A percentile compares a stretch with the other conserved stretches of the same genome.
phyloP scores from a whole-genome alignment of 1,140 invertebrate genomes.

The Plectrocnemia conspersa region DNA sequence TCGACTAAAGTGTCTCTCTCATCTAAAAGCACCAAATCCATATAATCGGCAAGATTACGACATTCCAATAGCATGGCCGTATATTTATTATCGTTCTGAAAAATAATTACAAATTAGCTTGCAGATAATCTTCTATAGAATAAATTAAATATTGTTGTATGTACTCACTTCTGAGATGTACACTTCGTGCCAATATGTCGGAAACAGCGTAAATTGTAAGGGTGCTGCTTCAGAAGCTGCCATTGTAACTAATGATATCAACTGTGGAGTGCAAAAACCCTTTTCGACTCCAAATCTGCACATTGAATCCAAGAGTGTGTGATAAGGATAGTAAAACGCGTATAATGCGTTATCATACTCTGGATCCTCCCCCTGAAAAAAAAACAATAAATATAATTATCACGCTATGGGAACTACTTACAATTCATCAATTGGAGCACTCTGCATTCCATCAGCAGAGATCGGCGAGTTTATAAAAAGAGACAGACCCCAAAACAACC shows the following conservation, averaged over 20 bases:
- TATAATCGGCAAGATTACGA: constrained; percentile 76
- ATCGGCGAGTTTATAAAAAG: too few species aligned
- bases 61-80: constrained; percentile 71
- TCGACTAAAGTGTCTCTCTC: constrained; percentile 74
- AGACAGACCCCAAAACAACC: too few species aligned
- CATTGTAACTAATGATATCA: constrained; percentile 78
- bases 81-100: constrained; percentile 69
- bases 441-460: too few species aligned
- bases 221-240: constrained; percentile 82
- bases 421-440: too few species aligned
- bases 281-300: constrained; percentile 82
- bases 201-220: constrained; percentile 76
- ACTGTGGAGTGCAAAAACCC: constrained; percentile 70
- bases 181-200: constrained; percentile 80
- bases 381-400: too few species aligned
- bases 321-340: constrained; percentile 78
- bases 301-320: constrained; percentile 80
- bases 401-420: too few species aligned
- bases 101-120: constrained; percentile 17
- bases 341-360: constrained; percentile 73
- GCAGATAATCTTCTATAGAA: not conserved
- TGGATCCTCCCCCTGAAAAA: constrained; percentile 61
- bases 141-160: not conserved
- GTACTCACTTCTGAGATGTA: constrained; percentile 62
- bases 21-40: constrained; percentile 75